Conservation (phyloP, 2,888 invertebrate genomes). For the Parelbella ahira region DNA sequence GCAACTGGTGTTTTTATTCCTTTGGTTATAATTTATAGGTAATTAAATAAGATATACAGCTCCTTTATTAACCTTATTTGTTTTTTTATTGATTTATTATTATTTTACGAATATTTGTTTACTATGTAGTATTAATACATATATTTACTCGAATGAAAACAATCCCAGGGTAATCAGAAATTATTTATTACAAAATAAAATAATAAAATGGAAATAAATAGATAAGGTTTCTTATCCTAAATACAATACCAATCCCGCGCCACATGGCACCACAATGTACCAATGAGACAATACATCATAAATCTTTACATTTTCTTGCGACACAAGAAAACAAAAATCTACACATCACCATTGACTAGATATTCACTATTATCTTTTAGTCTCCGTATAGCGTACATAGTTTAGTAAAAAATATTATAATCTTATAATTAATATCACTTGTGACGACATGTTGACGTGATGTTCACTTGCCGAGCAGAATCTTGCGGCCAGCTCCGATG, state of each 20-base stretch:
- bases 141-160: too few species aligned
- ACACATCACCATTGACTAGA: constrained; percentile 53
- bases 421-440: constrained; percentile 77
- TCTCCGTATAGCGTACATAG: constrained; percentile 66
- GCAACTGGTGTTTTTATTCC: too few species aligned
- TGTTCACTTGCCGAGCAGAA: constrained; percentile 92
- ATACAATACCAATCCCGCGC: constrained; percentile 63
- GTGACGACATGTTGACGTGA: constrained; percentile 37
- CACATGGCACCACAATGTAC: constrained; percentile 53
- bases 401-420: constrained; percentile 61
- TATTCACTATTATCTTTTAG: constrained; percentile 51
- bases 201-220: constrained; percentile 74
- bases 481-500: constrained; percentile 94
- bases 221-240: constrained; percentile 65
- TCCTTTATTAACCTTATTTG: too few species aligned
- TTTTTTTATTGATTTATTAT: too few species aligned
- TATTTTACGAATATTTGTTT: too few species aligned
- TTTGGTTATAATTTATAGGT: too few species aligned
- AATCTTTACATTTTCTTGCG: constrained; percentile 34
- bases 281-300: constrained; percentile 31
- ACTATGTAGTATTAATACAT: too few species aligned
- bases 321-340: constrained; percentile 39
- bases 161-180: too few species aligned
- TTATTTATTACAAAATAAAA: too few species aligned
- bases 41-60: too few species aligned